These are phyloP conservation scores for Aplidium turbinatum DNA, from an alignment of 23 tunicate species.

Conservation along the genomic window DNA sequence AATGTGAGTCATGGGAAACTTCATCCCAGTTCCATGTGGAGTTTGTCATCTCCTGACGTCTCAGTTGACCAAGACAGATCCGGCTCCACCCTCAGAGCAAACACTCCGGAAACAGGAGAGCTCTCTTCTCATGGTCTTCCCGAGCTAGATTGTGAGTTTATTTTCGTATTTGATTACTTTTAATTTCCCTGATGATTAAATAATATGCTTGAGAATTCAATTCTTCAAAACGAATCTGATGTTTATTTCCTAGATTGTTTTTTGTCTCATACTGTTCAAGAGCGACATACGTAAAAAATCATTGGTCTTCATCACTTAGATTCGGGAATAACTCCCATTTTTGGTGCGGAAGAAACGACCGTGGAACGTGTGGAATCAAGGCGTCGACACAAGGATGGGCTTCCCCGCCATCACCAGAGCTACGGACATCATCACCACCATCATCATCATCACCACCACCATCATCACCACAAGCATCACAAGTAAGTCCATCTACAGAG, in stretches of 20 bases:
- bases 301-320: slow-evolving; percentile 30
- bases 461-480: slow-evolving; percentile 89
- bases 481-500: slow-evolving; percentile 49
- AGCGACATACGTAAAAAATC: no score
- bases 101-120: slow-evolving; percentile 44
- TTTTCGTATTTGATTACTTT: neutral
- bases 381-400: slow-evolving; percentile 61
- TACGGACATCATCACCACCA: slow-evolving; percentile 76
- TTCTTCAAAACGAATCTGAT: no score
- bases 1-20: slow-evolving; percentile 32
- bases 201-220: neutral
- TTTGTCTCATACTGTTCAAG: neutral
- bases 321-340: slow-evolving; percentile 39
- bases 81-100: slow-evolving; percentile 38
- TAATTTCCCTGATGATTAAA: neutral
- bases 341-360: slow-evolving; percentile 20
- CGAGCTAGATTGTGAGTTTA: slow-evolving; percentile 12
- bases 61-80: slow-evolving; percentile 72
- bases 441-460: slow-evolving; percentile 91
- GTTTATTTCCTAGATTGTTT: neutral
- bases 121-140: neutral
- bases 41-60: slow-evolving; percentile 77
- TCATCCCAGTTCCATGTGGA: slow-evolving; percentile 69
- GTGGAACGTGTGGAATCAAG: slow-evolving; percentile 18
- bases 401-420: slow-evolving; percentile 70